phyloP scores from a whole-genome alignment of 2,113 vertebrate species.

The Orycteropus afer region DNA sequence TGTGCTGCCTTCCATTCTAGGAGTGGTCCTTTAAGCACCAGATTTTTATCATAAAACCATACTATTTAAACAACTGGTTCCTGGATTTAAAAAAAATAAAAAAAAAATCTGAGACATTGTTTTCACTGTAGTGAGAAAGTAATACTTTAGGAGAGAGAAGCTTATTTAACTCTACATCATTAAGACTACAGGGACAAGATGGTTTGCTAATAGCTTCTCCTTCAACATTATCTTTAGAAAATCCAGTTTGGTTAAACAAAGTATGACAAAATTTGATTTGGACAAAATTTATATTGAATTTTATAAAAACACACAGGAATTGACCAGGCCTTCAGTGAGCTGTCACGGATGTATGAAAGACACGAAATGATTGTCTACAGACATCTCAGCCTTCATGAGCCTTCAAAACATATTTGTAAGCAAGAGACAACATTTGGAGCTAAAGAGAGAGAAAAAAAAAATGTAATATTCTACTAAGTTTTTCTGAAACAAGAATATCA shows the following conservation, averaged over 20 bases:
- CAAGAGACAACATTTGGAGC: not conserved
- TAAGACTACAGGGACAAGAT: not conserved
- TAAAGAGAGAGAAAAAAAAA: not conserved
- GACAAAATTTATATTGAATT: not conserved
- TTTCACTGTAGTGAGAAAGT: not conserved
- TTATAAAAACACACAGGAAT: not conserved
- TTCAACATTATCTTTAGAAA: not conserved
- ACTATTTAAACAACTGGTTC: not conserved
- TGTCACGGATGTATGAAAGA: not conserved
- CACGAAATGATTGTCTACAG: not conserved
- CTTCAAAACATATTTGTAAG: not conserved
- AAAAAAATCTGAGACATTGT: not conserved
- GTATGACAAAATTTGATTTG: not conserved
- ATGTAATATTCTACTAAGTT: not conserved
- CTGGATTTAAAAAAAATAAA: not conserved
- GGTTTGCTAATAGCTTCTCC: not conserved
- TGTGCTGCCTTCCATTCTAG: not conserved
- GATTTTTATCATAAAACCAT: not conserved
- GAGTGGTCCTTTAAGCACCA: not conserved
- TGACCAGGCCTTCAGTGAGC: not conserved
- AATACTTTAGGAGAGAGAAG: not conserved
- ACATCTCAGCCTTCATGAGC: not conserved
- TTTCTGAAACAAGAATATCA: not conserved
- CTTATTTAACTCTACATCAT: not conserved
- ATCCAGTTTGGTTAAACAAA: not conserved